Evolutionary conservation across 2,113 vertebrate genomes (phyloP).

Genomic region (Indri indri): DNA sequence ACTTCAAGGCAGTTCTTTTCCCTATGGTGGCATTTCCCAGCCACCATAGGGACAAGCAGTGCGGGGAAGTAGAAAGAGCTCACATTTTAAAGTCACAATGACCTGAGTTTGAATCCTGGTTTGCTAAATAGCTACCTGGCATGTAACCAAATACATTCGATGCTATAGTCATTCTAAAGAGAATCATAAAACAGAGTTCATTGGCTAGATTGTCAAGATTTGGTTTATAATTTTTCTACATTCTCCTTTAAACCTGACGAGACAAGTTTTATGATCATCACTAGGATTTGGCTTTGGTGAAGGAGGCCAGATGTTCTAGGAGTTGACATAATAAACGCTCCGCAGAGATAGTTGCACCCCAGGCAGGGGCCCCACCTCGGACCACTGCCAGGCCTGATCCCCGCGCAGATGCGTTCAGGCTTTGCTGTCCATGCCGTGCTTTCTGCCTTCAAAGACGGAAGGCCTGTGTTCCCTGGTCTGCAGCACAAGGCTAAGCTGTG

Average conservation of each 20-base stretch:
- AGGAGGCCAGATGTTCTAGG: constrained; percentile 41
- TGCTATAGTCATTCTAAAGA: neutral
- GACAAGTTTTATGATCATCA: constrained; percentile 48
- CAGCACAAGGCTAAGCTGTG: no score
- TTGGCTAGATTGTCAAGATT: constrained; percentile 15
- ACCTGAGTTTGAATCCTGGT: neutral
- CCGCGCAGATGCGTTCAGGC: accelerated
- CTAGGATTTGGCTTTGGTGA: constrained; percentile 51
- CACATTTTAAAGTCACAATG: neutral
- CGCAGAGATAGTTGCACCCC: neutral
- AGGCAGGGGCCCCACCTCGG: neutral
- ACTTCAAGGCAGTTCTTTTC: neutral
- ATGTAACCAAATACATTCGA: neutral
- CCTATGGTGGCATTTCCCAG: neutral
- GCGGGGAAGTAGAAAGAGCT: neutral
- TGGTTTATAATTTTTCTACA: neutral
- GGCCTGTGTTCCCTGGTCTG: neutral
- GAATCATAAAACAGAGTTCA: constrained; percentile 49
- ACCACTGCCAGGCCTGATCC: neutral
- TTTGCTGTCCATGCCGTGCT: accelerated
- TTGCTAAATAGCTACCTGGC: neutral
- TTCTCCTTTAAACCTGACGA: constrained; percentile 54
- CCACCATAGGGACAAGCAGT: neutral
- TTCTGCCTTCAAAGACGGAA: neutral
- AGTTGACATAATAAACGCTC: neutral